These are phyloP conservation scores for Euglossa dilemma DNA, from an alignment of 1,140 invertebrate genomes.

Conservation along the genomic window DNA sequence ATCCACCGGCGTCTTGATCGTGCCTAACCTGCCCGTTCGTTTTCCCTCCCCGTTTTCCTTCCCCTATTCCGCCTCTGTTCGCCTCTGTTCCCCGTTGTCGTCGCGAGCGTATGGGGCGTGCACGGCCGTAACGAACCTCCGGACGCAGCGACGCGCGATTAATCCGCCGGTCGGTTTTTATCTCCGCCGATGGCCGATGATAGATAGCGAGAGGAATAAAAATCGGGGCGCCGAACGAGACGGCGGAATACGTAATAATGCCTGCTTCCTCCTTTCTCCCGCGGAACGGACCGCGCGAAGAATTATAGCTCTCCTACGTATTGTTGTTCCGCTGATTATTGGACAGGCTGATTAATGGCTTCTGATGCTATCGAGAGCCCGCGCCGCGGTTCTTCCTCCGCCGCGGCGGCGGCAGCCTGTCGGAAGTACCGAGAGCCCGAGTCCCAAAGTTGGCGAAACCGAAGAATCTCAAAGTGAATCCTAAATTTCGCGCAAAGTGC, in stretches of 20 bases:
- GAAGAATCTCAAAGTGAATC: constrained; percentile 1
- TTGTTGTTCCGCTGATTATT: constrained; percentile 6
- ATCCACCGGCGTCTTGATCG: not conserved
- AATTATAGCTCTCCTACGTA: constrained; percentile 14
- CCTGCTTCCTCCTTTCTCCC: not conserved
- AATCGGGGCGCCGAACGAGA: not conserved
- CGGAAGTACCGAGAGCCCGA: not conserved
- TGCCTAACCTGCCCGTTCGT: not conserved
- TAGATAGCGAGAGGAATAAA: not conserved
- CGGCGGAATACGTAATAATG: not conserved
- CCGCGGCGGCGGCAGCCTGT: not conserved
- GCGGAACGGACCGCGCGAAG: not conserved
- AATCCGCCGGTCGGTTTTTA: not conserved
- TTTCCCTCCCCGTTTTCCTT: too few species aligned
- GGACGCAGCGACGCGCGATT: not conserved
- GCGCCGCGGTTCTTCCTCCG: not conserved
- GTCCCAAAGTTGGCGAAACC: not conserved
- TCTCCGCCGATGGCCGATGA: not conserved
- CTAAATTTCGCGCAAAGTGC: not conserved
- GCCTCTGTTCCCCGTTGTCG: not conserved
- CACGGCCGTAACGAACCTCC: not conserved
- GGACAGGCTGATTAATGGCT: constrained; percentile 24
- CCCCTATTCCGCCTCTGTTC: too few species aligned
- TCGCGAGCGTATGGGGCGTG: not conserved
- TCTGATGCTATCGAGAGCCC: constrained; percentile 2